Evolutionary conservation across 2,888 invertebrate species (phyloP).

Genomic region (Volucella bombylans): DNA sequence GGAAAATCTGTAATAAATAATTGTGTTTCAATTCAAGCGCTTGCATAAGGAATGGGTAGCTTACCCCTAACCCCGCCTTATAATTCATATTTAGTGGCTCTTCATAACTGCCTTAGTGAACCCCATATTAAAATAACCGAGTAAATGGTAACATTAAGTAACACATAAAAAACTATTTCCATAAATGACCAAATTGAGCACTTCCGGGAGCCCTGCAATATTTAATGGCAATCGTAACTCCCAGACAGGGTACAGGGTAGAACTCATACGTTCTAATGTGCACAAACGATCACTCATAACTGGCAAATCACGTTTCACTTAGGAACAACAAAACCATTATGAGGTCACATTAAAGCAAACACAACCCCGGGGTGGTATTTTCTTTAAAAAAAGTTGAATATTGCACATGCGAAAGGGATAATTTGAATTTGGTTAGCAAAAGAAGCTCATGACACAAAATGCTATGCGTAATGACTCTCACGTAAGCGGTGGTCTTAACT

Average conservation of each 20-base stretch:
- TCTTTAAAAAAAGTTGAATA: constrained; percentile 15
- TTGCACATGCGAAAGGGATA: constrained; percentile 6
- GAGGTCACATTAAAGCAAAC: constrained; percentile 40
- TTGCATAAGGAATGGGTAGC: no score
- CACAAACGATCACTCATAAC: constrained; percentile 1
- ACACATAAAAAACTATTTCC: not conserved
- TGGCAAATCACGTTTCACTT: constrained; percentile 38
- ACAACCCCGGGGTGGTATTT: constrained; percentile 40
- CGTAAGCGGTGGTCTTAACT: constrained; percentile 11
- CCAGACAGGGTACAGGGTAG: not conserved
- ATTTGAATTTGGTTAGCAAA: constrained; percentile 41
- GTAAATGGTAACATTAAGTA: not conserved
- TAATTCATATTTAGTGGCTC: no score
- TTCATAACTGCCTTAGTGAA: no score
- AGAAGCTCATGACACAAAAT: not conserved
- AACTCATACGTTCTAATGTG: not conserved
- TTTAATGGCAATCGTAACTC: constrained; percentile 28
- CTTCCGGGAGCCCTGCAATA: constrained; percentile 3
- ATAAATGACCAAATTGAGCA: not conserved
- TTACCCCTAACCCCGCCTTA: no score
- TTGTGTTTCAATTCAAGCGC: no score
- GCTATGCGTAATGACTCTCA: constrained; percentile 21
- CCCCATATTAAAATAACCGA: no score
- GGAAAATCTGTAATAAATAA: no score
- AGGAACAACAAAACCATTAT: constrained; percentile 15